A percentile compares a stretch with the other conserved stretches of the same genome.
Conservation (phyloP, 2,888 invertebrate species). For the Caradrina clavipalpis region DNA sequence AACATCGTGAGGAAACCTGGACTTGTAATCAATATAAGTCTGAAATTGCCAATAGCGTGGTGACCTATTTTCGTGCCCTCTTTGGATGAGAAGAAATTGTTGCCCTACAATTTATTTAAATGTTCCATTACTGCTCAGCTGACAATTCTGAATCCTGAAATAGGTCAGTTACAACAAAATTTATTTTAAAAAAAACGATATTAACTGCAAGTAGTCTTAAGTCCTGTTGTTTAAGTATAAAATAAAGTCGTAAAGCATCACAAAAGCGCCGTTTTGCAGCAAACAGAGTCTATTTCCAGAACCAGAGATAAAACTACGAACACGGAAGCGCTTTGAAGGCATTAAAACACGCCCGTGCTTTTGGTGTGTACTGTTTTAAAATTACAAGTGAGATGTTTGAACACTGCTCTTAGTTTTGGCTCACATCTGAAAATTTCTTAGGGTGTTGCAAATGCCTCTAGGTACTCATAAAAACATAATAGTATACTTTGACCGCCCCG, state of each 20-base stretch:
- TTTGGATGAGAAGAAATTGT: no score
- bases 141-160: no score
- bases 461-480: background rate
- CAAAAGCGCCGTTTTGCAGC: slow-evolving; percentile 16
- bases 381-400: background rate
- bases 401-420: background rate
- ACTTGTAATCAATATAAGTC: no score
- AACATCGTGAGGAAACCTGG: no score
- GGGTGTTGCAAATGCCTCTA: background rate
- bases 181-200: no score
- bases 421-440: background rate
- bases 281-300: slow-evolving; percentile 19
- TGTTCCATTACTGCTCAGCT: background rate
- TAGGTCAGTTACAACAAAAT: no score
- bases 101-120: no score
- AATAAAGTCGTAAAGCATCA: slow-evolving; percentile 7
- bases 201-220: background rate
- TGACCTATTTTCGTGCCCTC: no score
- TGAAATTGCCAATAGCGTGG: no score
- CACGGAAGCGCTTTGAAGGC: slow-evolving; percentile 11
- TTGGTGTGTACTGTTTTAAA: slow-evolving; percentile 15
- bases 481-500: background rate
- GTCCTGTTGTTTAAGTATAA: slow-evolving; percentile 7
- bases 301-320: slow-evolving; percentile 7
- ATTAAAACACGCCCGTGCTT: background rate